Conservation (phyloP, 2,888 invertebrate genomes). For the Tricholauxania praeusta region DNA sequence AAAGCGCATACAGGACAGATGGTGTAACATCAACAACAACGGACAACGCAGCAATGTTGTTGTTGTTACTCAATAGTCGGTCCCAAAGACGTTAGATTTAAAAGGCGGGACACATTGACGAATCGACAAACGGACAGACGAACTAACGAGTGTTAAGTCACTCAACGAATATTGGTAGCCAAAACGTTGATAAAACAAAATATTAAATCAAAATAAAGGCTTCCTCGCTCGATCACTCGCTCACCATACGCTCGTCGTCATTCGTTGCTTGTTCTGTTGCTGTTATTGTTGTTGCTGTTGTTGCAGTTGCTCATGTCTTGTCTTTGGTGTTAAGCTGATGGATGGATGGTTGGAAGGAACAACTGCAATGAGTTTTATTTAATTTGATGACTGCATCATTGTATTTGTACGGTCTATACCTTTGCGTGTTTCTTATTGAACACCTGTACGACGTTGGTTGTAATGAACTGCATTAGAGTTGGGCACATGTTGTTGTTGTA, state of each 20-base stretch:
- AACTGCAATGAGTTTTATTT: conserved; percentile 44
- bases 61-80: conserved; percentile 6
- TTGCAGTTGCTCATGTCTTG: conserved; percentile 6
- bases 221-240: conserved; percentile 10
- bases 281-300: not conserved
- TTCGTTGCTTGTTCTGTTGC: conserved; percentile 14
- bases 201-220: conserved; percentile 51
- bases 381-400: conserved; percentile 35
- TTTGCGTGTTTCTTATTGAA: conserved; percentile 46
- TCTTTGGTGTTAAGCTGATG: conserved; percentile 32
- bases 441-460: conserved; percentile 46
- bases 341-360: conserved; percentile 10
- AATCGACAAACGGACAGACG: conserved; percentile 28
- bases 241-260: not conserved
- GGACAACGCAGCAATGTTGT: conserved; percentile 14
- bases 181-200: conserved; percentile 48
- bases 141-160: not conserved
- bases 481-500: conserved; percentile 29
- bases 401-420: conserved; percentile 26
- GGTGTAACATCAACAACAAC: conserved; percentile 26
- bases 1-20: too few relatives aligned
- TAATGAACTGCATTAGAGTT: conserved; percentile 38
- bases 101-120: conserved; percentile 20
- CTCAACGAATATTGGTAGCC: conserved; percentile 22
- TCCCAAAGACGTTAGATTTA: conserved; percentile 11